Conservation (phyloP, 1,140 invertebrate species). For the Brachionus manjavacas region DNA sequence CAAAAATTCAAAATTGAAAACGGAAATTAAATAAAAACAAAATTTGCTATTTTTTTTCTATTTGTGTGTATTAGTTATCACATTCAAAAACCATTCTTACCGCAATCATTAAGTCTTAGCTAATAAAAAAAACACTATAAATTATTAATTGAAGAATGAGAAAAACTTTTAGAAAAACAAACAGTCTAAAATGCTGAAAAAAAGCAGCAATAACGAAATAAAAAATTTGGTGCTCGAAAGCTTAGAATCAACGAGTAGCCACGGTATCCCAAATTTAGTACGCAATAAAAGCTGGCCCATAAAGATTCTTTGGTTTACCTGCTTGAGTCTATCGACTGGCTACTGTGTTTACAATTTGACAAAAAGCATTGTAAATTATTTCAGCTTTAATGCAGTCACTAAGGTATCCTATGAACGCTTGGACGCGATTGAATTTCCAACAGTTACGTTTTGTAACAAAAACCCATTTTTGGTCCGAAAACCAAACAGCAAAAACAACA, state of each 20-base stretch:
- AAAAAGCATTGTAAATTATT: background rate
- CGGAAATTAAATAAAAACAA: no score
- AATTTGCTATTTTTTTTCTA: no score
- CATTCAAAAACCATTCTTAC: no score
- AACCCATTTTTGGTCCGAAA: background rate
- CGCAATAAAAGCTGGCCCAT: background rate
- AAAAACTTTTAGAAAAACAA: no score
- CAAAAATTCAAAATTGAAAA: no score
- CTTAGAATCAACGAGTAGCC: background rate
- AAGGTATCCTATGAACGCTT: background rate
- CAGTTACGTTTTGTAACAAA: conserved; percentile 32
- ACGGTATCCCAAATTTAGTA: background rate
- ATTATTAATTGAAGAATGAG: no score
- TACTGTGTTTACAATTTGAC: background rate
- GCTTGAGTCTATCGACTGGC: background rate
- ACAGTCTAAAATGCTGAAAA: background rate
- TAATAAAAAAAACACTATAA: no score
- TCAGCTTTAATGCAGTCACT: background rate
- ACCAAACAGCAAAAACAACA: background rate
- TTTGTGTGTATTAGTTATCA: no score
- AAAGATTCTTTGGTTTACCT: background rate
- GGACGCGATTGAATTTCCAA: background rate
- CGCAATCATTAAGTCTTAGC: no score
- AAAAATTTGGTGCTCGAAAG: background rate
- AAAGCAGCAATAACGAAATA: background rate